phyloP scores from a whole-genome alignment of 2,888 invertebrate species.

The Zonitis immaculata region DNA sequence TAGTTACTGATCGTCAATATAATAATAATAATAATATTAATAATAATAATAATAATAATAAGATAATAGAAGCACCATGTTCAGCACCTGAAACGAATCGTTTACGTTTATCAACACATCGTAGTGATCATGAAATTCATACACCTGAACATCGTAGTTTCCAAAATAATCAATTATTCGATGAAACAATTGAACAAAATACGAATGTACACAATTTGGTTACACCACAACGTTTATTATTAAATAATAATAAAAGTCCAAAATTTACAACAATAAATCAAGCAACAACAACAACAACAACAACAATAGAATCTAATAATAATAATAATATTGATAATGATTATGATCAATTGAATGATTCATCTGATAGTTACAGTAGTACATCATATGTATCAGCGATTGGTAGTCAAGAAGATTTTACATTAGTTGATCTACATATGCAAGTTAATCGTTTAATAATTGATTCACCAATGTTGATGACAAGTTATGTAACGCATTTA shows the following conservation, averaged over 20 bases:
- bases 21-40: conserved; percentile 8
- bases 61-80: conserved; percentile 34
- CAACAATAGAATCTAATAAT: conserved; percentile 13
- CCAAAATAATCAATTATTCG: too few relatives aligned
- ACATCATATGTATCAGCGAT: conserved; percentile 86
- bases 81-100: conserved; percentile 39
- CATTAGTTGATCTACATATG: conserved; percentile 88
- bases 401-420: conserved; percentile 89
- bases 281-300: conserved; percentile 13
- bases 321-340: conserved; percentile 19
- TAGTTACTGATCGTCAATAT: conserved; percentile 48
- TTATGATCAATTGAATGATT: conserved; percentile 40
- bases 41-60: too few relatives aligned
- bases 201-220: conserved; percentile 45
- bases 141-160: conserved; percentile 56
- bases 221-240: conserved; percentile 43
- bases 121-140: conserved; percentile 61
- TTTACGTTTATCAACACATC: conserved; percentile 51
- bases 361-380: conserved; percentile 78
- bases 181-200: too few relatives aligned
- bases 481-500: conserved; percentile 88
- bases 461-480: conserved; percentile 90
- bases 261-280: too few relatives aligned
- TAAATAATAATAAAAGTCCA: too few relatives aligned
- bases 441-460: conserved; percentile 81